These are phyloP conservation scores for Drosophila recens DNA, from an alignment of 2,888 invertebrate species.

Conservation along the genomic window DNA sequence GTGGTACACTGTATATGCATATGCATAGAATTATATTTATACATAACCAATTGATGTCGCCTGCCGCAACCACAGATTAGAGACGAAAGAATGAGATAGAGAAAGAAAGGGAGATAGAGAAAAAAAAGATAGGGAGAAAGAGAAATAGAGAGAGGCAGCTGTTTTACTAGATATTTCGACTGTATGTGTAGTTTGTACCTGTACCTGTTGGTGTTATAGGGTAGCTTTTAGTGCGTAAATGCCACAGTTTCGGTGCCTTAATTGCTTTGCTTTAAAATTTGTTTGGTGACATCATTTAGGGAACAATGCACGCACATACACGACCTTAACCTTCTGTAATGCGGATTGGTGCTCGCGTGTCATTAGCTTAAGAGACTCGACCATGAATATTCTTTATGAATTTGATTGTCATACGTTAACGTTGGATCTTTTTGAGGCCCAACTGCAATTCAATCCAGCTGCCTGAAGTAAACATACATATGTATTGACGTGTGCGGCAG, in stretches of 20 bases:
- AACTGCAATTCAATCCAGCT: conserved; percentile 24
- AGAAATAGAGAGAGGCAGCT: conserved; percentile 12
- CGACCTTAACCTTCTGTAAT: background rate
- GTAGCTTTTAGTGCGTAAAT: conserved; percentile 28
- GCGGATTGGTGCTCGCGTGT: conserved; percentile 45
- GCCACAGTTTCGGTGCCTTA: conserved; percentile 66
- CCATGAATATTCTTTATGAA: conserved; percentile 6
- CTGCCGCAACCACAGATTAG: conserved; percentile 17
- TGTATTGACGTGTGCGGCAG: conserved; percentile 15
- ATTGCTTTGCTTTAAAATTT: conserved; percentile 61
- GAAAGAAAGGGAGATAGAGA: background rate
- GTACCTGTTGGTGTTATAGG: conserved; percentile 25
- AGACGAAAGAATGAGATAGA: background rate
- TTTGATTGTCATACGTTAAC: conserved; percentile 18
- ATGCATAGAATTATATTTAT: conserved; percentile 9
- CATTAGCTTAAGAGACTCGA: conserved; percentile 39
- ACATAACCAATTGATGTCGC: conserved; percentile 39
- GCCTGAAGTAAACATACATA: conserved; percentile 2
- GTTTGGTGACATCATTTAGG: conserved; percentile 36
- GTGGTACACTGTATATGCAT: no score
- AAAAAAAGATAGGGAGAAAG: background rate
- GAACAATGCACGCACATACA: conserved; percentile 23
- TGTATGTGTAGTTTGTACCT: conserved; percentile 35
- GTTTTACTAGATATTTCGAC: conserved; percentile 24
- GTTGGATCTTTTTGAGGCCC: conserved; percentile 12